Evolutionary conservation across 2,888 invertebrate species (phyloP).

Genomic region (Spicauda simplicius): DNA sequence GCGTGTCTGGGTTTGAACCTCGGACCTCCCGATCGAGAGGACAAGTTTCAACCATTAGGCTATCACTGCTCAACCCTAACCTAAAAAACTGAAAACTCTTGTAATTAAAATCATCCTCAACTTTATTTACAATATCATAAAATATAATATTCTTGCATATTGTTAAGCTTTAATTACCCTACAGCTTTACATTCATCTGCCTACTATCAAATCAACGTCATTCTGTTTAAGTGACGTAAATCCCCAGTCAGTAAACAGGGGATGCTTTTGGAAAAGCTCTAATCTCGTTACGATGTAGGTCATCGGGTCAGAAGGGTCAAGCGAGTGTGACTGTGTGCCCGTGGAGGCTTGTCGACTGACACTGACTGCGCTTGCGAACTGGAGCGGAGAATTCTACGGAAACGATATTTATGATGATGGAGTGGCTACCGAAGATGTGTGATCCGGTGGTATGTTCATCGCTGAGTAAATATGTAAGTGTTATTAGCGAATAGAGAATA

Average conservation of each 20-base stretch:
- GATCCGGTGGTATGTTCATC: not conserved
- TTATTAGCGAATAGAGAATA: too few species aligned
- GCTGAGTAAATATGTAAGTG: too few species aligned
- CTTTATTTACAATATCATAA: too few species aligned
- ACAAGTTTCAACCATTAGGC: too few species aligned
- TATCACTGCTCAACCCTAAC: too few species aligned
- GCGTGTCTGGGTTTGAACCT: too few species aligned
- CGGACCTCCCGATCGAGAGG: too few species aligned
- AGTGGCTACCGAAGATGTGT: not conserved
- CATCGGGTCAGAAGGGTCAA: constrained; percentile 30
- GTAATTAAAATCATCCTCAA: too few species aligned
- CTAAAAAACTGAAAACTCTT: too few species aligned
- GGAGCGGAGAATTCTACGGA: not conserved
- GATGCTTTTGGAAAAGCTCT: constrained; percentile 32
- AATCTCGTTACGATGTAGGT: constrained; percentile 35
- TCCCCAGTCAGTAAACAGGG: constrained; percentile 23
- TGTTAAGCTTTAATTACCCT: not conserved
- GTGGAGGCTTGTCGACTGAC: constrained; percentile 18
- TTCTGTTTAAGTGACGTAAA: constrained; percentile 24
- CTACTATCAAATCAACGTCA: constrained; percentile 25
- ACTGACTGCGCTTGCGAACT: constrained; percentile 3
- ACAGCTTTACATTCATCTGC: not conserved
- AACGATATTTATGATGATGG: constrained; percentile 1
- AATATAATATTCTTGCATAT: too few species aligned
- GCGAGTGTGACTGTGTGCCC: constrained; percentile 20